Evolutionary conservation across 2,888 invertebrate species (phyloP).

Genomic region (Epistrophe grossulariae): DNA sequence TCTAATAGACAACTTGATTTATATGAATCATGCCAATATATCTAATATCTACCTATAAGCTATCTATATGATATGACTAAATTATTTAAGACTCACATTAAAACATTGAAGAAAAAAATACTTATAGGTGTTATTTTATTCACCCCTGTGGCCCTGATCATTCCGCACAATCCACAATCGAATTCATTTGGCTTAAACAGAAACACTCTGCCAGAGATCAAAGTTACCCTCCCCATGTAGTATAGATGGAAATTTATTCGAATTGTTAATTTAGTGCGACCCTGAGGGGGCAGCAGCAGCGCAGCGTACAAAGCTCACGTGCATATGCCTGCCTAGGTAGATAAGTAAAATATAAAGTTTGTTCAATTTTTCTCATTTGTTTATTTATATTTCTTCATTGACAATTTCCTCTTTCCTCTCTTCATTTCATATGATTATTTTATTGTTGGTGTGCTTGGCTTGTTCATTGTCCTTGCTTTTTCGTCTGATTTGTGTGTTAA

Average conservation of each 20-base stretch:
- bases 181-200: slow-evolving; percentile 44
- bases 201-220: slow-evolving; percentile 60
- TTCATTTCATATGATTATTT: background rate
- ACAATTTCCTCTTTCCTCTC: slow-evolving; percentile 26
- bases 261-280: slow-evolving; percentile 67
- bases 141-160: slow-evolving; percentile 17
- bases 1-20: no score
- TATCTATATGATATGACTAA: no score
- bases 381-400: slow-evolving; percentile 14
- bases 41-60: no score
- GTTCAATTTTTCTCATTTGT: slow-evolving; percentile 22
- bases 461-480: slow-evolving; percentile 62
- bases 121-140: background rate
- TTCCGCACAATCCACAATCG: slow-evolving; percentile 38
- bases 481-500: slow-evolving; percentile 53
- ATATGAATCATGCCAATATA: no score
- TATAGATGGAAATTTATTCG: slow-evolving; percentile 68
- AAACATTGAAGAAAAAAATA: background rate
- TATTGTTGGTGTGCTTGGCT: background rate
- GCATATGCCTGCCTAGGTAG: slow-evolving; percentile 9
- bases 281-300: slow-evolving; percentile 62
- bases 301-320: slow-evolving; percentile 33
- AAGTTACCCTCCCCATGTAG: slow-evolving; percentile 62
- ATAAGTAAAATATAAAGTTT: background rate
- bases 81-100: background rate